Percentiles rank a stretch among this genome's conserved stretches.
These are phyloP conservation scores for Pogonomyrmex californicus DNA, from an alignment of 1,140 invertebrate species.

Conservation along the genomic window DNA sequence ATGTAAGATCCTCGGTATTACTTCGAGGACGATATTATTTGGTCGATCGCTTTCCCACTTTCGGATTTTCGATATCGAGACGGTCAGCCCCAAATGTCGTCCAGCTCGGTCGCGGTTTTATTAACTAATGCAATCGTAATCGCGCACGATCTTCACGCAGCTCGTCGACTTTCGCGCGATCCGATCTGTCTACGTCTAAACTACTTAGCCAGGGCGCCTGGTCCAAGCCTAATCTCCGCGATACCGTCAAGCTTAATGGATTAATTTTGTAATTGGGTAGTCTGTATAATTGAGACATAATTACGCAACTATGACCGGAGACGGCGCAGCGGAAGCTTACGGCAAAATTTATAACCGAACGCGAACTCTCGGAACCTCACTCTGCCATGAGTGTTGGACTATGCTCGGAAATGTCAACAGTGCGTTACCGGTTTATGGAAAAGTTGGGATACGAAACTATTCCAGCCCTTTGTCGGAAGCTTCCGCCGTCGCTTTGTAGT, in stretches of 20 bases:
- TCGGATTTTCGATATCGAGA: not conserved
- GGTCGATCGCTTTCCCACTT: not conserved
- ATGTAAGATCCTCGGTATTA: not conserved
- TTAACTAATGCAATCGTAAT: slow-evolving; percentile 55
- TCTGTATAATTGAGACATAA: slow-evolving; percentile 70
- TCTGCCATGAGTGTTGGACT: slow-evolving; percentile 37
- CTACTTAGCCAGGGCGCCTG: not conserved
- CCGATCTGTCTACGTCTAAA: slow-evolving; percentile 12
- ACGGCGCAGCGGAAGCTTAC: not conserved
- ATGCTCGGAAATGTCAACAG: slow-evolving; percentile 63
- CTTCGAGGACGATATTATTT: slow-evolving; percentile 18
- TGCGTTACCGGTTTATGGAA: slow-evolving; percentile 38
- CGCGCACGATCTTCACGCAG: slow-evolving; percentile 18
- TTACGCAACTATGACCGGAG: not conserved
- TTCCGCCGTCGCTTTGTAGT: slow-evolving; percentile 23
- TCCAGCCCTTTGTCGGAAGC: slow-evolving; percentile 44
- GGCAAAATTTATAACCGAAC: slow-evolving; percentile 52
- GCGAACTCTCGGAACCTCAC: not conserved
- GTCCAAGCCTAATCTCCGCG: slow-evolving; percentile 24
- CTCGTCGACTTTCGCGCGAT: slow-evolving; percentile 15
- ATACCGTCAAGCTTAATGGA: slow-evolving; percentile 72
- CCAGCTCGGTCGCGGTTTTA: slow-evolving; percentile 6
- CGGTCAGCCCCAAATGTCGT: not conserved
- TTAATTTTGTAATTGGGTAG: slow-evolving; percentile 81
- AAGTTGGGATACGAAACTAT: slow-evolving; percentile 56